phyloP scores from a whole-genome alignment of 2,113 vertebrate genomes.

The Genyomyrus donnyi region DNA sequence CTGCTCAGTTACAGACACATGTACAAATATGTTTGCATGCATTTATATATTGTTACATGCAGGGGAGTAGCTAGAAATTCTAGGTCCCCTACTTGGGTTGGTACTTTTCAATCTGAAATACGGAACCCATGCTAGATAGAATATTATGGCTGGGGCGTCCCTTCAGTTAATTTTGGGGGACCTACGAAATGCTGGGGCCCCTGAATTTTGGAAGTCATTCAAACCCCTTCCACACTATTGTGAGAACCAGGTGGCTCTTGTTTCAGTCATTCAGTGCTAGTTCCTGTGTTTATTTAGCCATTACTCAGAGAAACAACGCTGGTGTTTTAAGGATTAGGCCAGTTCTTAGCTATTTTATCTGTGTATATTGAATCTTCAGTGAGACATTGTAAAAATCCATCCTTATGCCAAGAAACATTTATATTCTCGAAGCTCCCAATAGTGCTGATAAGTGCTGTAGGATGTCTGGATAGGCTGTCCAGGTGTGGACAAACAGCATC shows the following conservation, averaged over 20 bases:
- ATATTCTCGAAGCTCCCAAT: background rate
- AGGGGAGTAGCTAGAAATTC: background rate
- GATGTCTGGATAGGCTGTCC: background rate
- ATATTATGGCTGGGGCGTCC: background rate
- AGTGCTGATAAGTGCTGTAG: background rate
- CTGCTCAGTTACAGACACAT: slow-evolving; percentile 43
- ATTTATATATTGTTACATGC: background rate
- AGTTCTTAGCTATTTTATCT: background rate
- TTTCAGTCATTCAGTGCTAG: background rate
- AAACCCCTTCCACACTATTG: background rate
- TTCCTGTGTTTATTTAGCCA: background rate
- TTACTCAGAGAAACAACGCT: background rate
- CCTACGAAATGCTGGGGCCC: background rate
- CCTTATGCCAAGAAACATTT: background rate
- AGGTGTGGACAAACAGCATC: background rate
- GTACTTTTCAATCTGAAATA: background rate
- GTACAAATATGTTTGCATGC: background rate
- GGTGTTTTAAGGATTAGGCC: background rate
- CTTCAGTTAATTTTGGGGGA: background rate
- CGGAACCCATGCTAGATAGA: background rate
- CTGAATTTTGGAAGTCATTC: background rate
- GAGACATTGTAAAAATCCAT: background rate
- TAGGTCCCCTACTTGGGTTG: background rate
- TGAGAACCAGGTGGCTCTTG: background rate
- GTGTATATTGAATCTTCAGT: background rate